A percentile compares a stretch with the other conserved stretches of the same genome.
Evolutionary conservation across 2,888 invertebrate genomes (phyloP).

Genomic region (Zhuqinia jingwanae): DNA sequence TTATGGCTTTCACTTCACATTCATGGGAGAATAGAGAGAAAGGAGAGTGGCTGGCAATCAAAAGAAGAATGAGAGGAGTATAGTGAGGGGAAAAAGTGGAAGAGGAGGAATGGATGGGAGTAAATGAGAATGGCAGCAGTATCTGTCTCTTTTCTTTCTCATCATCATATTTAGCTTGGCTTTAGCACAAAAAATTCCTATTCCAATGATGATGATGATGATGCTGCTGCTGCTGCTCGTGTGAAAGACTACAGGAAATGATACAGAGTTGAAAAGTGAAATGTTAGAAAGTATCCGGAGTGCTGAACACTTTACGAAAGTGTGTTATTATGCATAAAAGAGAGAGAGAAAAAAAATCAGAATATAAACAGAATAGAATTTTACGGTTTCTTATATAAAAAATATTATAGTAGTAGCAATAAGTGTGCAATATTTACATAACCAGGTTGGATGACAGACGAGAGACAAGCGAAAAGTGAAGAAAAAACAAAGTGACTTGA

Average conservation of each 20-base stretch:
- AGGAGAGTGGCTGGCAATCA: constrained; percentile 28
- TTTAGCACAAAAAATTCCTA: no score
- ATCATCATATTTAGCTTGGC: no score
- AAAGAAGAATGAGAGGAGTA: constrained; percentile 11
- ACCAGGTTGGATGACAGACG: constrained; percentile 35
- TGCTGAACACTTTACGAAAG: background rate
- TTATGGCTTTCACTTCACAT: constrained; percentile 59
- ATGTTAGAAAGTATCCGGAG: constrained; percentile 16
- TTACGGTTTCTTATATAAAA: no score
- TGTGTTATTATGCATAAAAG: background rate
- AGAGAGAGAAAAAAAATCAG: background rate
- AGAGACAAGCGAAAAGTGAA: background rate
- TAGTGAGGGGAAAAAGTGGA: background rate
- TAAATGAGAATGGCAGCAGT: constrained; percentile 26
- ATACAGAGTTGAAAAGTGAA: constrained; percentile 14
- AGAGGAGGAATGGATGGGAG: background rate
- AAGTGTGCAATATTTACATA: background rate
- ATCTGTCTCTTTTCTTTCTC: constrained; percentile 17
- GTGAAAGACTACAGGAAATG: constrained; percentile 1
- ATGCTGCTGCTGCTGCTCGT: background rate
- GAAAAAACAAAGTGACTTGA: no score
- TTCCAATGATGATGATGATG: background rate
- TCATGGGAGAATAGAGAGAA: constrained; percentile 53
- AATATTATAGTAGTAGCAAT: no score
- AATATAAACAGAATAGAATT: no score